phyloP scores from a whole-genome alignment of 1,140 invertebrate species.

The Tribolium castaneum region DNA sequence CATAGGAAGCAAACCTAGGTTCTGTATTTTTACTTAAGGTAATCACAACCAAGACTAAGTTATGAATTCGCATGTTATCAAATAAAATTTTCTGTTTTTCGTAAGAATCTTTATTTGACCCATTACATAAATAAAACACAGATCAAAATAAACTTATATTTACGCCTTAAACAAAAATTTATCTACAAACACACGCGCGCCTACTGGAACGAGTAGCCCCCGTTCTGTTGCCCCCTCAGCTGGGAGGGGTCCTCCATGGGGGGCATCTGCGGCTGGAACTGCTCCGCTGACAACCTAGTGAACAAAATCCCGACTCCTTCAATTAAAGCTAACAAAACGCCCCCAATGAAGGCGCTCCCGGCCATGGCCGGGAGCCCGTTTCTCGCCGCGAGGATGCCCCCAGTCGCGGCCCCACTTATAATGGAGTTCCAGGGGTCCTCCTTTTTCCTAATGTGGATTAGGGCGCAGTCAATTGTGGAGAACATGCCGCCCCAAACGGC shows the following conservation, averaged over 20 bases:
- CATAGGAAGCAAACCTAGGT: neutral
- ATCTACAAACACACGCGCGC: neutral
- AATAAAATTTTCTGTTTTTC: neutral
- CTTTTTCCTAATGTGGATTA: slow-evolving; percentile 95
- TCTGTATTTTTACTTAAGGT: neutral
- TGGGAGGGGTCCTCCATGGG: slow-evolving; percentile 76
- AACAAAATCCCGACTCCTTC: slow-evolving; percentile 96
- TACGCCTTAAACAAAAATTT: neutral
- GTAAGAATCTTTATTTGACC: neutral
- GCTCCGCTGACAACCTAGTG: slow-evolving; percentile 88
- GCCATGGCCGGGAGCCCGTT: slow-evolving; percentile 95
- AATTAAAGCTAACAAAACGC: slow-evolving; percentile 93
- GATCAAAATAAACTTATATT: neutral
- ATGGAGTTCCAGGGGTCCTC: slow-evolving; percentile 99
- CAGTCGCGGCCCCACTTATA: slow-evolving; percentile 94
- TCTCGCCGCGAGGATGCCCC: slow-evolving; percentile 93
- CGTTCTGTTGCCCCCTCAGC: slow-evolving; percentile 50
- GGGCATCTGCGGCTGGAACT: slow-evolving; percentile 84
- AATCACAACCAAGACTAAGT: neutral
- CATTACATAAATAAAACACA: neutral
- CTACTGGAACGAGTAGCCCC: slow-evolving; percentile 53
- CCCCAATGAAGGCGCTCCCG: slow-evolving; percentile 95
- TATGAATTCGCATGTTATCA: neutral
- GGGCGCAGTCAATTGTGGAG: slow-evolving; percentile 95
- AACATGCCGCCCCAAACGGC: slow-evolving; percentile 97